Conservation (phyloP, 1,140 invertebrate species). For the Geopemphigus sp. region DNA sequence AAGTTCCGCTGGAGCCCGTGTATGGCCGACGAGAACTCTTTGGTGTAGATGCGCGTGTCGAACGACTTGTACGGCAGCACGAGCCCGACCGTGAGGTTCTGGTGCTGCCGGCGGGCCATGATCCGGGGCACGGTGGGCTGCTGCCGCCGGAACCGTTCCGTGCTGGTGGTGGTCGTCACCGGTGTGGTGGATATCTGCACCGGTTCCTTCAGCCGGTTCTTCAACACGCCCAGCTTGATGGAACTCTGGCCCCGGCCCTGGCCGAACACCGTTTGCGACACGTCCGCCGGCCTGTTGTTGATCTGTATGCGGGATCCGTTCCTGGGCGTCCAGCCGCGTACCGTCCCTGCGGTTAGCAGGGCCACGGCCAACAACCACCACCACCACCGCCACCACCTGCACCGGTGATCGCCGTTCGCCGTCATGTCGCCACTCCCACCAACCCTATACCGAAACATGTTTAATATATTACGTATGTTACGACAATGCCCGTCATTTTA, state of each 20-base stretch:
- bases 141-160: not conserved
- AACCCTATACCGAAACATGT: not conserved
- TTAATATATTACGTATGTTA: too few relatives aligned
- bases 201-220: slow-evolving; percentile 41
- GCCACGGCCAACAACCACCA: not conserved
- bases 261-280: not conserved
- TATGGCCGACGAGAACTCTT: slow-evolving; percentile 68
- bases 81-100: slow-evolving; percentile 51
- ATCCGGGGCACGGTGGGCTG: slow-evolving; percentile 26
- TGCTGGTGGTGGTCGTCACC: slow-evolving; percentile 26
- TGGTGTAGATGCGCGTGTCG: slow-evolving; percentile 69
- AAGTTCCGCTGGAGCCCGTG: slow-evolving; percentile 61
- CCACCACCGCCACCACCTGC: not conserved
- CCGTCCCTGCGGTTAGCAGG: too few relatives aligned
- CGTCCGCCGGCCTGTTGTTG: slow-evolving; percentile 10
- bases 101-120: slow-evolving; percentile 40
- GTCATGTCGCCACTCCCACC: not conserved
- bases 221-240: slow-evolving; percentile 40
- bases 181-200: slow-evolving; percentile 14
- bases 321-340: slow-evolving; percentile 11
- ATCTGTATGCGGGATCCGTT: slow-evolving; percentile 24
- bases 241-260: slow-evolving; percentile 33
- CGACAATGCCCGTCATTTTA: too few relatives aligned
- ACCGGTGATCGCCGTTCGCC: not conserved
- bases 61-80: slow-evolving; percentile 71